Evolutionary conservation across 2,888 invertebrate genomes (phyloP), one percentile per base, ranked within the genome.

Genomic region (Acrobasis suavella): DNA sequence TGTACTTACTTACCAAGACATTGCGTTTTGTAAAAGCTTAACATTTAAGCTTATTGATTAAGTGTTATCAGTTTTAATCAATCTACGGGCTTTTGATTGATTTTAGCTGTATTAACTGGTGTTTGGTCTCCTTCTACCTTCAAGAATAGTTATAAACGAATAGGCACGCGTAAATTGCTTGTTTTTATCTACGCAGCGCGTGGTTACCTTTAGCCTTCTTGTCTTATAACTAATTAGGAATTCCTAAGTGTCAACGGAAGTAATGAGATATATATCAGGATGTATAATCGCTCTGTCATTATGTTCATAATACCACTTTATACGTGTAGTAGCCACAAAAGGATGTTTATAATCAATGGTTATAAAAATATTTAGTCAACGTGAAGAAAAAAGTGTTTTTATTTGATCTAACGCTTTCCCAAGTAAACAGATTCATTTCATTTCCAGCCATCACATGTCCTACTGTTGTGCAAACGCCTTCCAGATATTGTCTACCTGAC

Each of bases 51-150:
- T n/a, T 54, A 2, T 39, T 38, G 38, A 16, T 55, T 14, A 54
- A 38, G 15, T 54, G 16, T 39, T 55, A 55, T 55, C 55, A 55
- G 38, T 16, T 39, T 39, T 55, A 55, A 55, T 55, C 39, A 55
- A 55, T 55, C 55, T 55, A 55, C 32, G n/a, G 15, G 16, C 16
- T 32, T n/a, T 52, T 52, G n/a, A 55, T 55, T 39, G 39, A 55
- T 55, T 55, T 39, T 3, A 16, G 10, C 1, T 39, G n/a, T 10
- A 12, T n/a, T 14, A 42, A 46, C 6, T 46, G 42, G 10, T 42
- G 42, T 42, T 42, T 42, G 14, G 32, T 32, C 32, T 7, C 32
- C 7, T 32, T 32, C 8, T 5, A 7, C 32, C 32, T 2, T 32
- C 7, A 7, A 32, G 7, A 32, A 32, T 32, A 7, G 32, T 32